Conservation (phyloP, 1,140 invertebrate genomes). For the Drosophila repletoides region DNA sequence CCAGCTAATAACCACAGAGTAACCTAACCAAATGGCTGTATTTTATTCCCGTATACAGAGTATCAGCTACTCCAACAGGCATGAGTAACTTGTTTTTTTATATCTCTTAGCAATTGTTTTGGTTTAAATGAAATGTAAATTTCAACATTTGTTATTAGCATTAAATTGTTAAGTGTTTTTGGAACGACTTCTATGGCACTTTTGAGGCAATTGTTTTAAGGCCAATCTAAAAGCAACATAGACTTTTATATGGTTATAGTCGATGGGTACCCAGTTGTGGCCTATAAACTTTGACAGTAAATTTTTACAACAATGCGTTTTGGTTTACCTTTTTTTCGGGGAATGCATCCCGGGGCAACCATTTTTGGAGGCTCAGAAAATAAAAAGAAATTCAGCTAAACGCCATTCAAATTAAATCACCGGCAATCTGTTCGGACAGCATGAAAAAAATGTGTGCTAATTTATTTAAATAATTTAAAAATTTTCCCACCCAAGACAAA, state of each 20-base stretch:
- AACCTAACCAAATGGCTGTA: too few relatives aligned
- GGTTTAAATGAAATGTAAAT: slow-evolving; percentile 50
- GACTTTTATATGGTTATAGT: slow-evolving; percentile 43
- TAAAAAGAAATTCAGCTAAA: slow-evolving; percentile 55
- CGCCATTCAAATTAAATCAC: slow-evolving; percentile 72
- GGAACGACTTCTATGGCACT: slow-evolving; percentile 27
- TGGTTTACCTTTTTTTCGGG: background rate
- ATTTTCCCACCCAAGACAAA: background rate
- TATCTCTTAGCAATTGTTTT: background rate
- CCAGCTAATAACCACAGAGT: too few relatives aligned
- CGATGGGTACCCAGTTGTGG: slow-evolving; percentile 53
- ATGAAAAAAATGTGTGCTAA: slow-evolving; percentile 55
- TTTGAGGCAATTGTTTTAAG: slow-evolving; percentile 39
- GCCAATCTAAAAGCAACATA: slow-evolving; percentile 16
- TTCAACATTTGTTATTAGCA: slow-evolving; percentile 27
- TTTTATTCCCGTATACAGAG: too few relatives aligned
- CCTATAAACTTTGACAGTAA: slow-evolving; percentile 67
- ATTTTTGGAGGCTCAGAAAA: slow-evolving; percentile 8
- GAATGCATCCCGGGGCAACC: slow-evolving; percentile 46
- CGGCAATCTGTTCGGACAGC: slow-evolving; percentile 50
- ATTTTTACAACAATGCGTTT: slow-evolving; percentile 70
- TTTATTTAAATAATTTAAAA: slow-evolving; percentile 80
- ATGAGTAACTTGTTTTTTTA: slow-evolving; percentile 1
- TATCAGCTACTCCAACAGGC: too few relatives aligned
- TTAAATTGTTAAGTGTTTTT: slow-evolving; percentile 33